phyloP scores from a whole-genome alignment of 2,113 vertebrate species.

The Antechinus stuartii region DNA sequence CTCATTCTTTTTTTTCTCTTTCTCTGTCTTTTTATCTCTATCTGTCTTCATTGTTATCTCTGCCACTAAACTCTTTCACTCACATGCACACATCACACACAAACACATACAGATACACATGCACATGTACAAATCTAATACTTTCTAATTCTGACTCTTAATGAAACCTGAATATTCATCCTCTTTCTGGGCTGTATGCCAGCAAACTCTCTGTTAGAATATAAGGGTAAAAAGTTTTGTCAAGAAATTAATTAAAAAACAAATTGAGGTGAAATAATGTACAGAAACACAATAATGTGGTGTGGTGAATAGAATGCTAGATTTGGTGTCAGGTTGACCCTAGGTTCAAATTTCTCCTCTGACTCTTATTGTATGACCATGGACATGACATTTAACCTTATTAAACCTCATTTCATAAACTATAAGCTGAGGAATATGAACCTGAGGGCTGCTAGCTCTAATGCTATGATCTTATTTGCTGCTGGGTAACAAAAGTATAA shows the following conservation, averaged over 20 bases:
- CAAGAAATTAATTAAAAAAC: conserved; percentile 37
- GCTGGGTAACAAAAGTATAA: background rate
- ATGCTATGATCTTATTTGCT: background rate
- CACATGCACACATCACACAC: background rate
- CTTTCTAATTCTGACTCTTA: background rate
- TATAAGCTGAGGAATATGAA: background rate
- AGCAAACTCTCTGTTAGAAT: background rate
- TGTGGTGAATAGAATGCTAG: background rate
- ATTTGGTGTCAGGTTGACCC: background rate
- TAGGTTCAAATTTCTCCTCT: background rate
- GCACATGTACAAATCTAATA: background rate
- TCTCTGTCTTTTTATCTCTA: background rate
- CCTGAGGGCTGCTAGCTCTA: background rate
- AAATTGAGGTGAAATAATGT: background rate
- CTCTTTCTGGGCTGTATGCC: background rate
- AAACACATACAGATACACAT: background rate
- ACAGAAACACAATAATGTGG: background rate
- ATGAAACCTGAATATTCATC: background rate
- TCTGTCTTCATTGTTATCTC: background rate
- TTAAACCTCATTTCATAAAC: background rate
- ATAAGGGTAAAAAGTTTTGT: conserved; percentile 41
- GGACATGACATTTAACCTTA: background rate
- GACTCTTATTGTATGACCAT: background rate
- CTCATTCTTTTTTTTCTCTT: background rate
- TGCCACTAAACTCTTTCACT: background rate